Evolutionary conservation across 2,113 vertebrate genomes (phyloP).

Genomic region (Eolophus roseicapilla): DNA sequence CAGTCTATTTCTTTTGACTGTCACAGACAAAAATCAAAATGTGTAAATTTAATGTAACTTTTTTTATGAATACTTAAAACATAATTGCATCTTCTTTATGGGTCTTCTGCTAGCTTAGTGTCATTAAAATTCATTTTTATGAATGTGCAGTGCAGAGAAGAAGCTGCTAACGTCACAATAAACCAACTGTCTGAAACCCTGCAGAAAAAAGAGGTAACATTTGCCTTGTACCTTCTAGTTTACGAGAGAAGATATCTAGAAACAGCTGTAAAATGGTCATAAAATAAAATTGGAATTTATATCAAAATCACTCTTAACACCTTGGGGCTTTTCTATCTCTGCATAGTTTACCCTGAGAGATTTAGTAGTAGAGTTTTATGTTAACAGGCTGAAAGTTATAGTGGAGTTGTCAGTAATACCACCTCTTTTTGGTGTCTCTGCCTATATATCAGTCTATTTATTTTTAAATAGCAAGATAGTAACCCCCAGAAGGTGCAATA

Average conservation of each 20-base stretch:
- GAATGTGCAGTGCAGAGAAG: constrained; percentile 25
- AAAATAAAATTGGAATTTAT: constrained; percentile 75
- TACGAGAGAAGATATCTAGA: constrained; percentile 46
- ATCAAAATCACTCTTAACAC: constrained; percentile 68
- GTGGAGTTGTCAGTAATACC: constrained; percentile 40
- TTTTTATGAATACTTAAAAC: constrained; percentile 69
- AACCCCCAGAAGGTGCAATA: constrained; percentile 23
- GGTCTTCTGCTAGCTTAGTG: constrained; percentile 53
- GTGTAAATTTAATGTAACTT: constrained; percentile 56
- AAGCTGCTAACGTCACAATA: constrained; percentile 66
- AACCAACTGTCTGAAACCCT: constrained; percentile 64
- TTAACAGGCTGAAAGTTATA: constrained; percentile 55
- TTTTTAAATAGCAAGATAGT: constrained; percentile 52
- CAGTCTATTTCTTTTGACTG: constrained; percentile 16
- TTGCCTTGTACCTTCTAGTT: constrained; percentile 62
- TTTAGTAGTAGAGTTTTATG: constrained; percentile 63
- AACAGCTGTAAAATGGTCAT: constrained; percentile 69
- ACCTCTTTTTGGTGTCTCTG: neutral
- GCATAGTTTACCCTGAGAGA: constrained; percentile 66
- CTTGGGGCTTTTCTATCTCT: constrained; percentile 64
- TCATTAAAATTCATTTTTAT: constrained; percentile 65
- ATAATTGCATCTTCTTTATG: constrained; percentile 66
- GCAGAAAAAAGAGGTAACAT: constrained; percentile 10
- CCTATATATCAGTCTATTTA: constrained; percentile 65
- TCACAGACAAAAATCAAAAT: constrained; percentile 58